phyloP scores from a whole-genome alignment of 1,140 invertebrate genomes.

The Ceratoteleas bidentatus region DNA sequence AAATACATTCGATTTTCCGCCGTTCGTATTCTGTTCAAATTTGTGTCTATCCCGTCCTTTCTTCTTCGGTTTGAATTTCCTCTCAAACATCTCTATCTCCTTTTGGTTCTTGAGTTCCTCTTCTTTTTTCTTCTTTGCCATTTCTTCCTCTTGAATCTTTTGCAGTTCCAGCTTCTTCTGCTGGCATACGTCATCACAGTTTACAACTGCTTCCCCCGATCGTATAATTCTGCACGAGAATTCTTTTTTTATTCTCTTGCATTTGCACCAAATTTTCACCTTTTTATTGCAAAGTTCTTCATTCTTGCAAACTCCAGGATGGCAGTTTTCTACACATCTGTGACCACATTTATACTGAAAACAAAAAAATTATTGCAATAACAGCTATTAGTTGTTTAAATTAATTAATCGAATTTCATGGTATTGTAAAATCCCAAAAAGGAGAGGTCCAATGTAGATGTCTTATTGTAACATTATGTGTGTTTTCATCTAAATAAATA shows the following conservation, averaged over 20 bases:
- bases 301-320: slow-evolving; percentile 87
- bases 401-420: too few relatives aligned
- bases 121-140: slow-evolving; percentile 81
- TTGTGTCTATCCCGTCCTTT: slow-evolving; percentile 69
- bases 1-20: background rate
- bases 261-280: slow-evolving; percentile 89
- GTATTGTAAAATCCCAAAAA: too few relatives aligned
- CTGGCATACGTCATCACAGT: slow-evolving; percentile 85
- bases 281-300: slow-evolving; percentile 89
- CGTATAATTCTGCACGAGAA: slow-evolving; percentile 86
- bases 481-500: too few relatives aligned
- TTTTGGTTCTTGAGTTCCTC: slow-evolving; percentile 85
- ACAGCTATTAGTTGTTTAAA: too few relatives aligned
- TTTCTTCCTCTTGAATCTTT: slow-evolving; percentile 80
- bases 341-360: slow-evolving; percentile 84
- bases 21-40: slow-evolving; percentile 6
- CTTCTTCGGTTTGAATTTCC: slow-evolving; percentile 85
- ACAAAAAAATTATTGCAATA: slow-evolving; percentile 46
- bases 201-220: slow-evolving; percentile 79
- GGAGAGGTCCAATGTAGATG: too few relatives aligned
- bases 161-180: slow-evolving; percentile 82
- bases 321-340: slow-evolving; percentile 87
- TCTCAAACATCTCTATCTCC: slow-evolving; percentile 88
- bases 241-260: slow-evolving; percentile 90
- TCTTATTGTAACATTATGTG: too few relatives aligned